phyloP scores from a whole-genome alignment of 2,888 invertebrate species.

The Polydrusus tereticollis region DNA sequence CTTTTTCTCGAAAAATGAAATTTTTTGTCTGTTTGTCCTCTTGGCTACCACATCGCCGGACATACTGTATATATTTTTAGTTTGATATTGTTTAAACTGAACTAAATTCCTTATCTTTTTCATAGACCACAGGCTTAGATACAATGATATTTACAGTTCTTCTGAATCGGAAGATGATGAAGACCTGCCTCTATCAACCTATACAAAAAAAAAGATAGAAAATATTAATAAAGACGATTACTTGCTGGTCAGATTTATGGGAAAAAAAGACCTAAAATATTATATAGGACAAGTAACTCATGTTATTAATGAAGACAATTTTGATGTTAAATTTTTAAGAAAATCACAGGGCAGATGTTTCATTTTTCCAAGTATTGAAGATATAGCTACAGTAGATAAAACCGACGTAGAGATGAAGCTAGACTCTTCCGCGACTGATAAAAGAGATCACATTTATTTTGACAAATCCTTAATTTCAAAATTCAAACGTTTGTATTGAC shows the following conservation, averaged over 20 bases:
- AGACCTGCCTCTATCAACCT: background rate
- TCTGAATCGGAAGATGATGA: background rate
- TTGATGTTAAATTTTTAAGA: background rate
- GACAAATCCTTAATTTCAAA: background rate
- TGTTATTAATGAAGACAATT: background rate
- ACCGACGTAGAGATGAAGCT: background rate
- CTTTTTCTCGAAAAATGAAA: too few species aligned
- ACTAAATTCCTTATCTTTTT: background rate
- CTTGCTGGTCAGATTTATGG: background rate
- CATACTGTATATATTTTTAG: background rate
- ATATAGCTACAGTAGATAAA: background rate
- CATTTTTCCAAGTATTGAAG: background rate
- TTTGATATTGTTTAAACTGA: background rate
- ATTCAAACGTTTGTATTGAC: background rate
- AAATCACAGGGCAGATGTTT: background rate
- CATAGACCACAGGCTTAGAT: background rate
- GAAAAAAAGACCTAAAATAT: background rate
- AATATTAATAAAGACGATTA: background rate
- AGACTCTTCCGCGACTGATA: background rate
- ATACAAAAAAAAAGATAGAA: background rate
- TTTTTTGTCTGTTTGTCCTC: too few species aligned
- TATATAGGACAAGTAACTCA: background rate
- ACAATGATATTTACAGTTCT: background rate
- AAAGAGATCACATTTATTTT: background rate
- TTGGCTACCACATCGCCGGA: too few species aligned